These are phyloP conservation scores for Prosapia bicincta DNA, from an alignment of 2,888 invertebrate genomes.

Conservation along the genomic window DNA sequence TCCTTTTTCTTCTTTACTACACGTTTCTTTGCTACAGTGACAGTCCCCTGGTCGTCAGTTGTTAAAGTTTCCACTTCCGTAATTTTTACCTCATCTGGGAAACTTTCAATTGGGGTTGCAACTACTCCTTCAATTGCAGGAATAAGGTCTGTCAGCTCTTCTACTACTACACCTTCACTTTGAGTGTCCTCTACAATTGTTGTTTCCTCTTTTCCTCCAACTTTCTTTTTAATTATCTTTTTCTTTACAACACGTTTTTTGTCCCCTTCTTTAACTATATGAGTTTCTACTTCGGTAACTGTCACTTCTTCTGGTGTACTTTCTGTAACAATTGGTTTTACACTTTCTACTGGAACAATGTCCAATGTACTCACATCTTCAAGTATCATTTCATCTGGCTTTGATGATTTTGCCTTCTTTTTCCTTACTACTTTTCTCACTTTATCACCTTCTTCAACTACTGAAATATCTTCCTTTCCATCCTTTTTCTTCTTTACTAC, in stretches of 20 bases:
- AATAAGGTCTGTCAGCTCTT: conserved; percentile 37
- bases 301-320: conserved; percentile 39
- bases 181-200: conserved; percentile 36
- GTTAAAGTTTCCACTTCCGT: conserved; percentile 42
- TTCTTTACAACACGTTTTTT: conserved; percentile 30
- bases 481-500: conserved; percentile 33
- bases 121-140: conserved; percentile 42
- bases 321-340: conserved; percentile 13
- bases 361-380: conserved; percentile 46
- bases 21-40: conserved; percentile 8
- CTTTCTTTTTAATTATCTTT: conserved; percentile 38
- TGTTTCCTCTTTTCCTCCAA: conserved; percentile 37
- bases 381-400: conserved; percentile 36
- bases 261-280: conserved; percentile 22
- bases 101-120: conserved; percentile 39
- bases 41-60: conserved; percentile 34
- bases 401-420: conserved; percentile 2
- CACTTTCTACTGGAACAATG: conserved; percentile 8
- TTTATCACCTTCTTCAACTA: neutral
- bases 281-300: conserved; percentile 25
- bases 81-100: conserved; percentile 47
- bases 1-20: conserved; percentile 34
- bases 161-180: conserved; percentile 40
- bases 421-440: neutral
- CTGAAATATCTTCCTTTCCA: conserved; percentile 24